Evolutionary conservation across 2,888 invertebrate species (phyloP), one percentile per base, ranked within the genome.

Genomic region (Oegoconia quadripuncta): DNA sequence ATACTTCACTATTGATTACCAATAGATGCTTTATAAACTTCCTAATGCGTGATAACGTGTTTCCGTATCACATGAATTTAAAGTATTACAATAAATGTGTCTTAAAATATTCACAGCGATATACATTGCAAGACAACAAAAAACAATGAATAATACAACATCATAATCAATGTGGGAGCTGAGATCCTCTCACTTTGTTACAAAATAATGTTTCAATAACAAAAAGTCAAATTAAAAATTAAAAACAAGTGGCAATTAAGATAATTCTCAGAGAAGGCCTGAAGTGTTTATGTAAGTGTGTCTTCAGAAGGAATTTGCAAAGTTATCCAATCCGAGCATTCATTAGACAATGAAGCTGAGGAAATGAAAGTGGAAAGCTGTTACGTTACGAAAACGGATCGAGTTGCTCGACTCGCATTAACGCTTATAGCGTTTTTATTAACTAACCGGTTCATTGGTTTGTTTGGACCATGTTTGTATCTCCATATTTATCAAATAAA

Each of bases 301-400:
- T 61, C 61, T 73, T 74, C 64, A 63, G 70, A 75, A 76, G 77
- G 78, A 78, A 79, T 82, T 79, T 66, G 55, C 70, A 52, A 65
- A 72, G 79, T 84, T 84, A 84, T 82, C 73, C 83, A 86, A 84
- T 76, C 69, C 58, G 50, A 58, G 58, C 53, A 57, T 67, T 73
- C 67, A 62, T 70, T 78, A 82, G 75, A 84, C 84, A 84, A 86
- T 84, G 80, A 78, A 74, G 69, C 66, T 70, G 73, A 75, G 77
- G 75, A 78, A 84, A 80, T 66, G 83, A 84, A 84, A 86, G 82
- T 80, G 73, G 76, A 81, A 80, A 80, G 78, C 66, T 66, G 64
- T 81, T 81, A 76, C 80, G 82, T 63, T 66, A 57, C 59, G 62
- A 73, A 68, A 68, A 70, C 75, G 69, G 65, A 74, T 69, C 67